Base-by-base conservation (phyloP, 2,888 invertebrate genomes). In the Hipparchia sbordonii region DNA sequence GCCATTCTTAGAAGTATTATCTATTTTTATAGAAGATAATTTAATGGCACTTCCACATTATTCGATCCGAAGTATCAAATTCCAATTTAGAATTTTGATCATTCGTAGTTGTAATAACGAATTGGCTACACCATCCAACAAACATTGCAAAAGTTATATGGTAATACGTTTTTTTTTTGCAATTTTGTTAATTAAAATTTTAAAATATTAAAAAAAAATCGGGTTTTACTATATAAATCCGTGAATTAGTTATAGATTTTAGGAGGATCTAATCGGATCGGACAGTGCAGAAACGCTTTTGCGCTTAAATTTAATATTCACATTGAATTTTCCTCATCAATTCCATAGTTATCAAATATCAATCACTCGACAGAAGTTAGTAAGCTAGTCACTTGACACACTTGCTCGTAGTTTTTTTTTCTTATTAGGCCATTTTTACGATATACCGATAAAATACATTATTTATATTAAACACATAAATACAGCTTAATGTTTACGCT, bases 321-420 rank as follows among this genome's bases (percentile, higher is more conserved):
- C 63, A 63, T 46, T 7, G 23, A 10, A 23, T 51, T 66, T 66
- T 46, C n/a, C 48, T 63, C 45, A 51, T 71, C 60, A 71, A 70
- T 74, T 72, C 70, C 72, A 70, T 62, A 46, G 48, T 12, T 45
- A 59, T 52, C 12, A 52, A 45, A 61, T 59, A 56, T 12, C 45
- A 67, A n/a, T 48, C 8, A 12, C n/a, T 33, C 13, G 3, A 13
- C 46, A 51, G 10, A 10, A 51, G 23, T 48, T 54, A 66, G 0
- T 2, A 7, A 51, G 9, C 13, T 23, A 67, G 56, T 56, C 45
- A 45, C 45, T 5, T 23, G 5, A 13, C 33, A 67, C 56, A 56
- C 56, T 45, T 10, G 33, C 7, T 48, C 33, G 48, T 13, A 10
- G 48, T 61, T 70, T 46, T 56, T 56, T 48, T 48, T 48, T 48